Evolutionary conservation across 2,113 vertebrate genomes (phyloP), one percentile per base, ranked within the genome.

Genomic region (Patagioenas fasciata): DNA sequence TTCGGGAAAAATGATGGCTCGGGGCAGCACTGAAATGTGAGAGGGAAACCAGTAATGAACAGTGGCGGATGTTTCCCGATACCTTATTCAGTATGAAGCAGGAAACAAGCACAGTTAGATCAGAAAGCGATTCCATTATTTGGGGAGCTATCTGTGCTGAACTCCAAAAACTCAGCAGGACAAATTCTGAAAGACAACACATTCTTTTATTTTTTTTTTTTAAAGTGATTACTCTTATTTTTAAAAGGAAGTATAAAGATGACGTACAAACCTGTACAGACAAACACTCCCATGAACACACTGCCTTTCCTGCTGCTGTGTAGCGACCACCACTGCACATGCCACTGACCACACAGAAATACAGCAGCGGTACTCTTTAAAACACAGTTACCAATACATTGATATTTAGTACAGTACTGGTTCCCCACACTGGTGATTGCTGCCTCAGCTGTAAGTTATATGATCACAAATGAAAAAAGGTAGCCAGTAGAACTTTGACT

Each of bases 311-410:
- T 73, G 60, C 61, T 60, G 53, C 77, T 67, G 5, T 4, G 16
- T 44, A 64, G 29, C 1, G 0, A 32, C 29, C 65, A 78, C 34
- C 42, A 48, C 13, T 48, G 51, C n/a, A 31, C 13, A 8, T 15
- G 17, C 15, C 38, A 23, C 4, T 6, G 31, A 62, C 15, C 34
- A 81, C 28, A 34, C 0, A 0, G 66, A 54, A 86, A 31, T 4
- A 42, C 17, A 72, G 51, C 57, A 79, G 48, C 25, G 23, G 24
- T 19, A 32, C 9, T 79, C 73, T 51, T 56, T 34, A 60, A 88
- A 74, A 69, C 10, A 54, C 28, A 90, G 26, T n/a, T 50, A 74
- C 15, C 25, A 48, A 21, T 18, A 60, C 12, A 32, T 1, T 17
- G 24, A 3, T 47, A 53, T 2, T 72, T 17, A 40, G 36, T 13